Base-by-base conservation (phyloP, 1,140 invertebrate species). In the Stegodyphus dumicola region DNA sequence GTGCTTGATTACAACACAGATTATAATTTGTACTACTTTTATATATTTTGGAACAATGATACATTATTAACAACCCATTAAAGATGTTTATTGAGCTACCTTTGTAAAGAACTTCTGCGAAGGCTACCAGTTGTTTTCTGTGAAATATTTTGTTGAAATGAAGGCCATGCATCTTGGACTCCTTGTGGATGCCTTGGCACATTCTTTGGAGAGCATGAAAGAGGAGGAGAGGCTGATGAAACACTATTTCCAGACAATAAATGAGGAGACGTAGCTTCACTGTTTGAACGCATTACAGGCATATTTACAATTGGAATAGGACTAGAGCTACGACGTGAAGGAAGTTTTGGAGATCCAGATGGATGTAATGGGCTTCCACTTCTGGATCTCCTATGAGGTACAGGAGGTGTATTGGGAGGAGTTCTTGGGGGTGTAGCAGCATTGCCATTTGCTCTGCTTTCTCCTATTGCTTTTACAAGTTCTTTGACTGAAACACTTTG, bases 401-500 rank as follows among this genome's bases (percentile, higher is more conserved):
- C 64, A 17, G 83, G 86, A 17, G 91, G 91, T 13, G 91, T 91
- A 5, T 90, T 90, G 69, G 94, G 94, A n/a, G 94, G 94, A 65
- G 94, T 94, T 6, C 81, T 5, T 64, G 94, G 94, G 60, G 94
- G 95, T 11, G 92, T 92, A 0, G 93, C 92, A 18, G 94, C 94
- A 90, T 95, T 96, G 48, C 94, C 95, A 91, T 95, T 96, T 9
- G 93, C 93, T 87, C 94, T 90, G 88, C 93, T 94, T 89, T 95
- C 95, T 70, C 94, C 94, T 90, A 96, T 94, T 2, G 93, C 95
- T 89, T 95, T 94, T 5, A 96, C 94, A 65, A 96, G 89, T 83
- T 95, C 95, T 81, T 95, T 94, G 2, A 95, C 94, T 1, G 94
- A 95, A 6, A 95, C 94, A 1, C 94, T 94, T 15, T 93, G 93